These are phyloP conservation scores for Lamellibrachia luymesi DNA, from an alignment of 1,140 invertebrate species.

Conservation along the genomic window DNA sequence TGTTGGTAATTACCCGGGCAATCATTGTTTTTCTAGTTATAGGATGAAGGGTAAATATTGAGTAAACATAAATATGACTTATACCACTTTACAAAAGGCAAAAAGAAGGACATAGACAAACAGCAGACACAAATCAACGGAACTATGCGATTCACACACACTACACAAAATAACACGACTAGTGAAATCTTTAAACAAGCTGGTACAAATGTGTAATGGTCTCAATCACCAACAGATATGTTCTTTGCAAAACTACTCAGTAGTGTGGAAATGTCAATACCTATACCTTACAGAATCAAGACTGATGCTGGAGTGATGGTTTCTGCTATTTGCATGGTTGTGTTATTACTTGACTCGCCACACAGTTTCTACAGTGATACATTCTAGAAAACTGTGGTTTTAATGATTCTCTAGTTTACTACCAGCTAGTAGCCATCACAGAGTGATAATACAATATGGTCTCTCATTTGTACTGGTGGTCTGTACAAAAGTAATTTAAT, in stretches of 20 bases:
- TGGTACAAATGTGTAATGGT: background rate
- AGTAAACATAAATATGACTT: no score
- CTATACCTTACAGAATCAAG: no score
- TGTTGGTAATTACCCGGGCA: no score
- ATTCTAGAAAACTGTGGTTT: background rate
- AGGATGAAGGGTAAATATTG: no score
- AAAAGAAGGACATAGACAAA: no score
- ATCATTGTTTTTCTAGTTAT: no score
- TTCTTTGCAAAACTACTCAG: background rate
- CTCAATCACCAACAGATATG: background rate
- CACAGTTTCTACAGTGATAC: background rate
- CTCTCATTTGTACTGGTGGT: background rate
- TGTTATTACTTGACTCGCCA: background rate
- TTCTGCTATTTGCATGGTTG: background rate
- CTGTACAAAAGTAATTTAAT: background rate
- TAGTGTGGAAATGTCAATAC: background rate
- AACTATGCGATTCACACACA: no score
- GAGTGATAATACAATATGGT: background rate
- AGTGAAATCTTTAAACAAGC: background rate
- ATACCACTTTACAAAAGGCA: no score
- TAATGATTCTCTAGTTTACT: background rate
- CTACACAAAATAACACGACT: background rate
- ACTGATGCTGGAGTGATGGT: background rate
- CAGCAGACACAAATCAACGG: no score
- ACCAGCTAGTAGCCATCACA: background rate